Base-by-base conservation (phyloP, 1,140 invertebrate species). In the Drosophila leontia region DNA sequence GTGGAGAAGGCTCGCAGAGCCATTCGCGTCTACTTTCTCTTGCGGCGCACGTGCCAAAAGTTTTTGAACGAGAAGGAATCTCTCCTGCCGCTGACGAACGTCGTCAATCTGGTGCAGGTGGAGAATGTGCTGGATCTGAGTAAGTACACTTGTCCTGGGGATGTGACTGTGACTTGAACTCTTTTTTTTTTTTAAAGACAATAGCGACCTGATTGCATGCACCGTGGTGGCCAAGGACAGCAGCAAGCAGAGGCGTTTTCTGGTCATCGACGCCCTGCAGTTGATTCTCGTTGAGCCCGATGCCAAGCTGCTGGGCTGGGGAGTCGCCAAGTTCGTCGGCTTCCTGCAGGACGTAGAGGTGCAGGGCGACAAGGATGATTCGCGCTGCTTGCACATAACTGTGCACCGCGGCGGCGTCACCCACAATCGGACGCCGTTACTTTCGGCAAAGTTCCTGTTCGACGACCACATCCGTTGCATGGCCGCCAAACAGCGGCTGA, bases 391-490 rank as follows among this genome's bases (percentile, higher is more conserved):
- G 8, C 97, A 99, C 82, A 95, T 99, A 19, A 99, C 98, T 0
- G 97, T 99, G 26, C 98, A 99, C 92, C 96, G 97, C 80, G 94
- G 93, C 1, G 94, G 93, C 2, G 94, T 95, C 8, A 93, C 95
- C 0, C 93, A 94, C 23, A 96, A 96, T 63, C 93, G 96, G 39
- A 94, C 96, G 3, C 97, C 98, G 1, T 92, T 99, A 8, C 94
- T 99, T 8, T 96, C 96, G 17, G 97, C 98, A 0, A 98, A 98
- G 93, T 99, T 99, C 92, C 95, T 99, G 47, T 99, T 99, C 92
- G 99, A 99, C 92, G 99, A 99, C 94, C 98, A 99, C 92, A 99
- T 99, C 70, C 94, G 99, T 12, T 99, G 98, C 92, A 98, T 99
- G 97, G 98, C 98, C 37, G 98, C 97, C 29, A 97, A 97, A 93